Conservation (phyloP, 2,113 vertebrate genomes). For the Sebastes schlegelii region DNA sequence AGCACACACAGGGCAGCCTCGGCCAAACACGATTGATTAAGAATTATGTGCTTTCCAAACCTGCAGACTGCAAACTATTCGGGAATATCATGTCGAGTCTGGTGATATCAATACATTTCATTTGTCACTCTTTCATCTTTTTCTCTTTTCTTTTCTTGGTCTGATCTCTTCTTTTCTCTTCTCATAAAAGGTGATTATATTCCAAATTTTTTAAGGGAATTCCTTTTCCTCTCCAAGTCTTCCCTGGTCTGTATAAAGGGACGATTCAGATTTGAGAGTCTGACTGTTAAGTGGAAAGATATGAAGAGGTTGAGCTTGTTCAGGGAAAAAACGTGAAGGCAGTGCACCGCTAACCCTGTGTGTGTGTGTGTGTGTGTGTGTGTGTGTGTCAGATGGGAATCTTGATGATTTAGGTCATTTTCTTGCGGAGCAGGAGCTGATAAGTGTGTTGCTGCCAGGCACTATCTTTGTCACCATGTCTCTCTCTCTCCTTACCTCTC, state of each 20-base stretch:
- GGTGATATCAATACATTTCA: slow-evolving; percentile 28
- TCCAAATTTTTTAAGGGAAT: not conserved
- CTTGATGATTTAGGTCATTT: slow-evolving; percentile 86
- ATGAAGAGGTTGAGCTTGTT: slow-evolving; percentile 59
- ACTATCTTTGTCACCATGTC: slow-evolving; percentile 81
- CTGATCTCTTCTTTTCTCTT: not conserved
- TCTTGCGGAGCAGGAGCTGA: slow-evolving; percentile 75
- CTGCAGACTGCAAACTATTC: slow-evolving; percentile 27
- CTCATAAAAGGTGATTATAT: slow-evolving; percentile 1
- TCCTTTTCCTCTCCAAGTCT: not conserved
- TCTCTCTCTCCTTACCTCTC: slow-evolving; percentile 47
- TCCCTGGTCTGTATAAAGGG: not conserved
- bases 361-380: slow-evolving; percentile 41
- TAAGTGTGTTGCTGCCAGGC: slow-evolving; percentile 81
- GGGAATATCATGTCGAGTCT: slow-evolving; percentile 37
- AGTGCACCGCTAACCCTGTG: slow-evolving; percentile 7
- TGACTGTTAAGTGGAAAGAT: slow-evolving; percentile 51
- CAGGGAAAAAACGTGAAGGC: slow-evolving; percentile 38
- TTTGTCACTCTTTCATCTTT: not conserved
- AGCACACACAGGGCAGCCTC: slow-evolving; percentile 46
- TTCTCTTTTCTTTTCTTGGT: not conserved
- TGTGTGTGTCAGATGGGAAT: slow-evolving; percentile 79
- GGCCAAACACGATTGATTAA: slow-evolving; percentile 66
- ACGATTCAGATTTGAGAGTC: slow-evolving; percentile 31
- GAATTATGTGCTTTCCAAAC: slow-evolving; percentile 65